Conservation (phyloP, 1,140 invertebrate species). For the Drosophila persimilis region DNA sequence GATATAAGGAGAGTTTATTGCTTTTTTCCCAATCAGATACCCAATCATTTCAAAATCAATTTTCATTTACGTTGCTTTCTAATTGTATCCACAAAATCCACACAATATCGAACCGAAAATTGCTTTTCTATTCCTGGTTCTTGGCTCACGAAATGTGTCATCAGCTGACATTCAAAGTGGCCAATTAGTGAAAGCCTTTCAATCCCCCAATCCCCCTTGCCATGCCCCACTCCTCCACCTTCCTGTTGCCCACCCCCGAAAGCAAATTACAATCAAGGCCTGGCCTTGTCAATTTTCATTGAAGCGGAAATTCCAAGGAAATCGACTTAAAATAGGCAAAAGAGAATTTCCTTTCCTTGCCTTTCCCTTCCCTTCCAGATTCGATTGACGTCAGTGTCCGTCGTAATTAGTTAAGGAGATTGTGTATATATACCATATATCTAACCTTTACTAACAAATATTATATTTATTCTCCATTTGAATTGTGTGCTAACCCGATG, state of each 20-base stretch:
- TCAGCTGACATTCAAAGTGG: conserved; percentile 37
- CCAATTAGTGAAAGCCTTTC: conserved; percentile 40
- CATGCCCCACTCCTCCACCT: not conserved
- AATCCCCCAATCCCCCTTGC: not conserved
- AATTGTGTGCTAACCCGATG: conserved; percentile 31
- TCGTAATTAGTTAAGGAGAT: conserved; percentile 7
- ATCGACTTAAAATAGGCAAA: conserved; percentile 34
- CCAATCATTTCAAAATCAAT: conserved; percentile 16
- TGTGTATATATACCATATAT: not conserved
- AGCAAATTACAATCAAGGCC: conserved; percentile 20
- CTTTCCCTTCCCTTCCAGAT: not conserved
- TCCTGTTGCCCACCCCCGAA: no score
- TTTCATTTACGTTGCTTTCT: conserved; percentile 8
- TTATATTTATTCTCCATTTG: conserved; percentile 9
- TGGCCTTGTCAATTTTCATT: conserved; percentile 30
- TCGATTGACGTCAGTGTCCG: conserved; percentile 21
- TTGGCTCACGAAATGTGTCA: conserved; percentile 25
- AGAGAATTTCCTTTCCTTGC: conserved; percentile 3
- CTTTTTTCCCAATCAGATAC: not conserved
- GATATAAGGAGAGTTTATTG: not conserved
- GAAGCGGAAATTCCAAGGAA: conserved; percentile 11
- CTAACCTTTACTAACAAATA: not conserved
- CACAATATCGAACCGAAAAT: conserved; percentile 3
- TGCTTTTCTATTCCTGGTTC: conserved; percentile 24
- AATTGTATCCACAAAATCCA: conserved; percentile 4